A percentile compares a stretch with the other conserved stretches of the same genome.
Evolutionary conservation across 2,797 vertebrate genomes (phyloP).

Genomic region (Alectoris magna): DNA sequence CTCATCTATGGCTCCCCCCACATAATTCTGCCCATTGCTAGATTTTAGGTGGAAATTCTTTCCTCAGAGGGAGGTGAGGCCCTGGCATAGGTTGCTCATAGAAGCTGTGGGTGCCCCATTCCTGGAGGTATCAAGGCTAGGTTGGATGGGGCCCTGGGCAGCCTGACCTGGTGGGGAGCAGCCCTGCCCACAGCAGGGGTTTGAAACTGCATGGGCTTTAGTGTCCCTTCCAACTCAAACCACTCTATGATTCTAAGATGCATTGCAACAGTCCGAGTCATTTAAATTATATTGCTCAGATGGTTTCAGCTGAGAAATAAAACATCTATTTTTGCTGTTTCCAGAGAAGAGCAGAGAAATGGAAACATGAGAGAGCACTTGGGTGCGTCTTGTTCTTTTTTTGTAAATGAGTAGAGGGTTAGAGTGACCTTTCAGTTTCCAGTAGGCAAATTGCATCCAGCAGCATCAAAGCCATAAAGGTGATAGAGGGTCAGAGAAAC

Average conservation of each 20-base stretch:
- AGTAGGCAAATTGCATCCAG: background rate
- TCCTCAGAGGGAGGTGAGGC: no score
- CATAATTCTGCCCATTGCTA: no score
- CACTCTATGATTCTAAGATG: background rate
- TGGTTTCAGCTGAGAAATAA: background rate
- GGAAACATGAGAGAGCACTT: background rate
- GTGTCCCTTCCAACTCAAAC: background rate
- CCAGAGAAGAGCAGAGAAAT: background rate
- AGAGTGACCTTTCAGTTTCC: background rate
- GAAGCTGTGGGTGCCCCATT: no score
- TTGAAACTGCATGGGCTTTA: no score
- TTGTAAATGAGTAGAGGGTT: background rate
- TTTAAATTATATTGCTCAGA: background rate
- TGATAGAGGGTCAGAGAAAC: background rate
- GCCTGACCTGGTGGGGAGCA: no score
- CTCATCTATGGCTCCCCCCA: background rate
- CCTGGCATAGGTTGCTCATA: no score
- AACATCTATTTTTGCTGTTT: background rate
- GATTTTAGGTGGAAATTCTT: no score
- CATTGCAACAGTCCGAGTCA: background rate
- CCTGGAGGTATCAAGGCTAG: no score
- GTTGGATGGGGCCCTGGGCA: no score
- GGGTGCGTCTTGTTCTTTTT: rapidly evolving
- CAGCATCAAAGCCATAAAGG: background rate
- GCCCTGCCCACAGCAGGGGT: no score